phyloP scores from a whole-genome alignment of 2,113 vertebrate species.

The Papio anubis region DNA sequence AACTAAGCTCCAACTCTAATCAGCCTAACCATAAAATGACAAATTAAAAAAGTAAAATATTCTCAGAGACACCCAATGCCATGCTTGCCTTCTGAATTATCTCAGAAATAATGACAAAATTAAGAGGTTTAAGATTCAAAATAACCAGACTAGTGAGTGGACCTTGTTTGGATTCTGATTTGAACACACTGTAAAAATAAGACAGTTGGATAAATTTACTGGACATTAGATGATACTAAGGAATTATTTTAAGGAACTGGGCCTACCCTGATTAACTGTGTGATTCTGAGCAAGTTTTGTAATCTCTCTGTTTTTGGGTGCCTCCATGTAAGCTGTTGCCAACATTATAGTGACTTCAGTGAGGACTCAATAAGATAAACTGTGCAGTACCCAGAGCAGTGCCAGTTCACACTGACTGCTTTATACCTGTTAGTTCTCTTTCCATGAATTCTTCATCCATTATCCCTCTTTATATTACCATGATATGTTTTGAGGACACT shows the following conservation, averaged over 20 bases:
- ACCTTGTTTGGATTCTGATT: not conserved
- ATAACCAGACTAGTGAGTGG: not conserved
- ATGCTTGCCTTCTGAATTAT: not conserved
- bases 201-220: not conserved
- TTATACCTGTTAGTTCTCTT: not conserved
- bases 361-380: not conserved
- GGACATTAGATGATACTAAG: not conserved
- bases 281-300: not conserved
- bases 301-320: not conserved
- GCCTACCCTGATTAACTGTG: not conserved
- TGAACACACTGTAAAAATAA: not conserved
- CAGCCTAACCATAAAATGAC: not conserved
- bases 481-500: not conserved
- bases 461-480: not conserved
- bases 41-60: not conserved
- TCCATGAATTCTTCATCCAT: not conserved
- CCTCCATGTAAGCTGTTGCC: not conserved
- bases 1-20: not conserved
- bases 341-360: too few relatives aligned
- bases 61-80: too few relatives aligned
- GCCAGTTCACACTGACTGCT: not conserved
- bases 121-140: not conserved
- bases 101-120: not conserved
- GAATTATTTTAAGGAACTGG: not conserved
- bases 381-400: not conserved